phyloP scores from a whole-genome alignment of 2,113 vertebrate species.

The Xenus cinereus region DNA sequence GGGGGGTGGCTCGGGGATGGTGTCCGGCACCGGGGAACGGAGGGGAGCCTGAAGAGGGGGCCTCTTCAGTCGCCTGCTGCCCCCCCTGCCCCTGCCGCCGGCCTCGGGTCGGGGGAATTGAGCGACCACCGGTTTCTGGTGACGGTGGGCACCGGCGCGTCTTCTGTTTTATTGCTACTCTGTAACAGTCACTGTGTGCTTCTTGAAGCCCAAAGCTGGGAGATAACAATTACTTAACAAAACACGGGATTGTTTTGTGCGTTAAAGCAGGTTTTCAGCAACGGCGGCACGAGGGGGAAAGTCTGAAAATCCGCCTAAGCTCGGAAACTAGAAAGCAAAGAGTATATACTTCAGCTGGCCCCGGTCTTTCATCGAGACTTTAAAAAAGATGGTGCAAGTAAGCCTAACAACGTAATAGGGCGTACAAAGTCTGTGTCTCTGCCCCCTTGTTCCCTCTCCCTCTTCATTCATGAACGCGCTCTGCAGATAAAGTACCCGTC shows the following conservation, averaged over 20 bases:
- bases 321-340: not conserved
- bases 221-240: not conserved
- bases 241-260: not conserved
- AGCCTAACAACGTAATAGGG: not conserved
- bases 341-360: not conserved
- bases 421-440: not conserved
- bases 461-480: not conserved
- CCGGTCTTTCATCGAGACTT: not conserved
- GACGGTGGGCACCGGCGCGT: rapidly evolving
- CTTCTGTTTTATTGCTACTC: not conserved
- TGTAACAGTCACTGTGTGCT: not conserved
- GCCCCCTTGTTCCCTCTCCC: not conserved
- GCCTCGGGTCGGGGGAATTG: not conserved
- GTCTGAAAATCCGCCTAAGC: not conserved
- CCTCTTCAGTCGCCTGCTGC: not conserved
- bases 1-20: not conserved
- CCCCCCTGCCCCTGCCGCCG: not conserved
- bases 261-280: not conserved
- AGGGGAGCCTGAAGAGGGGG: not conserved
- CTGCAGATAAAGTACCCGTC: not conserved
- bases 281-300: not conserved
- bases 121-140: too few relatives aligned
- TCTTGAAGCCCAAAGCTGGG: not conserved
- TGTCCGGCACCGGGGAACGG: too few relatives aligned
- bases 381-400: not conserved